Conservation (phyloP, 2,888 invertebrate species). For the Hyles lineata region DNA sequence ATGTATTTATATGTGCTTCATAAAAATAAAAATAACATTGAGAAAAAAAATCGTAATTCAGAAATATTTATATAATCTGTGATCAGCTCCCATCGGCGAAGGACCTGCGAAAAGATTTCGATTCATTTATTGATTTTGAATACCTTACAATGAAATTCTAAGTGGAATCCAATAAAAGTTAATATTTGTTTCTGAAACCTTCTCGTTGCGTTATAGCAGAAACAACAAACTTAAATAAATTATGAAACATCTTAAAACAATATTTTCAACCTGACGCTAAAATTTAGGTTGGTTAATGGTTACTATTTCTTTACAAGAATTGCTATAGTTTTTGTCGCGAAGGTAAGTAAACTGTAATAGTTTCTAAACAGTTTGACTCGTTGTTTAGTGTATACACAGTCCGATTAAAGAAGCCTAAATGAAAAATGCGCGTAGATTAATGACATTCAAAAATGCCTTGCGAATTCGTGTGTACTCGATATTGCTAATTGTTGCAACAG, state of each 20-base stretch:
- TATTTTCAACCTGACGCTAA: slow-evolving; percentile 29
- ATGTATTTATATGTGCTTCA: no score
- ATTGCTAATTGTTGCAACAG: not conserved
- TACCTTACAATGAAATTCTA: slow-evolving; percentile 33
- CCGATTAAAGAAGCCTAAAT: not conserved
- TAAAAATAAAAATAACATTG: no score
- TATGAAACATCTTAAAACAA: slow-evolving; percentile 27
- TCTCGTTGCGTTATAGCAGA: not conserved
- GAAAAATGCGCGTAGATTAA: not conserved
- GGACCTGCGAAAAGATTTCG: slow-evolving; percentile 25
- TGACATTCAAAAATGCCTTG: not conserved
- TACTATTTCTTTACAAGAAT: slow-evolving; percentile 24
- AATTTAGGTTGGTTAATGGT: slow-evolving; percentile 27
- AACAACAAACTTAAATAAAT: slow-evolving; percentile 8
- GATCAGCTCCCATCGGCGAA: not conserved
- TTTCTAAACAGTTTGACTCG: not conserved
- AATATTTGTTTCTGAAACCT: slow-evolving; percentile 9
- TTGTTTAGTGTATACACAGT: not conserved
- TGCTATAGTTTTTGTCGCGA: slow-evolving; percentile 19
- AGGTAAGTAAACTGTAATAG: slow-evolving; percentile 16
- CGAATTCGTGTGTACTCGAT: not conserved
- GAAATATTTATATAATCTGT: slow-evolving; percentile 1
- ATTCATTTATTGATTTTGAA: slow-evolving; percentile 40
- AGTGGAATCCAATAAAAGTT: slow-evolving; percentile 25
- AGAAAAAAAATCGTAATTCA: not conserved